Evolutionary conservation across 2,113 vertebrate species (phyloP), one percentile per base, ranked within the genome.

Genomic region (Oncorhynchus tshawytscha): DNA sequence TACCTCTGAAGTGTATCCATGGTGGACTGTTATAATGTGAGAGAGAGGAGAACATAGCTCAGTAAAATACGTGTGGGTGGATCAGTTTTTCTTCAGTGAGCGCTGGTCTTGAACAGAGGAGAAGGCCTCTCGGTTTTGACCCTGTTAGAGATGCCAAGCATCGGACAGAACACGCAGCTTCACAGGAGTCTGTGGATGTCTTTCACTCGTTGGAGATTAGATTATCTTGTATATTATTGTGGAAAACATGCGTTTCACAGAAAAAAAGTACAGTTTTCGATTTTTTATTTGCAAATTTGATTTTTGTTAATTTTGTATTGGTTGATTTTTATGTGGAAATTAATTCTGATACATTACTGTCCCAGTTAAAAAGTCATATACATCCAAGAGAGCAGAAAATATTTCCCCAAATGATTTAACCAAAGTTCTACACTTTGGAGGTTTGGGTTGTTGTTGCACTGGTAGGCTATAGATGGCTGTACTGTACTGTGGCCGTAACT

Each of bases 101-200:
- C n/a, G 2, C 51, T 48, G 66, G 71, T 16, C 75, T 74, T 5
- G 67, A n/a, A 79, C 65, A 81, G 86, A 83, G 87, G 87, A 85
- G 85, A 86, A 81, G 89, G 86, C 82, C 88, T 83, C 72, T 87
- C 87, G 90, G 85, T 86, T 76, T 77, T 90, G 90, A 90, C 90
- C 90, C 88, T 87, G 66, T 83, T 77, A 77, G 82, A 89, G 82
- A 81, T 80, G 82, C 90, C 86, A 75, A 78, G 80, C 64, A 78
- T 88, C 65, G 84, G 88, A 86, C 84, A 86, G 87, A 88, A 85
- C 82, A 79, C 65, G 78, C 82, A 79, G 88, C 87, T 87, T 89
- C 70, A 72, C 78, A 11, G 77, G 81, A 85, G 73, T 67, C 84
- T 60, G 75, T 75, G 86, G 70, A 77, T 81, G 76, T 83, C 80